Evolutionary conservation across 2,888 invertebrate genomes (phyloP), one percentile per base, ranked within the genome.

Genomic region (Timema podura): DNA sequence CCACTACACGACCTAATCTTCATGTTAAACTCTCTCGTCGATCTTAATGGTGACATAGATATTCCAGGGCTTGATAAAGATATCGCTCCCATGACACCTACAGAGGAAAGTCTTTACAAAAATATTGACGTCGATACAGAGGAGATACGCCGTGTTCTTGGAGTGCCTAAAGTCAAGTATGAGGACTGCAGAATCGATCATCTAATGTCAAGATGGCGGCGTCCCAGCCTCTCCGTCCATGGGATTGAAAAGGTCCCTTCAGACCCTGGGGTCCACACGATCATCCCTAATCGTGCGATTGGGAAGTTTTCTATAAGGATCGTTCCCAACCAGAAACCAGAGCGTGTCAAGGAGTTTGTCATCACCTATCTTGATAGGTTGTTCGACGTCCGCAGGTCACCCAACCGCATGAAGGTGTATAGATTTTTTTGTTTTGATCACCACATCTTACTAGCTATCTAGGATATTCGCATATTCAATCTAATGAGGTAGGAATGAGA

Each of bases 241-340:
- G 87, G 86, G 65, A 84, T 87, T 75, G 84, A 87, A 76, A 87
- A 87, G 16, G 86, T 86, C 0, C 87, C 87, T 78, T 80, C 81
- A 75, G 85, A 82, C 15, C 75, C 81, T 6, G 87, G 87, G 16
- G 80, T 82, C 10, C 87, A 87, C 76, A 87, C 86, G 67, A 85
- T 86, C 9, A 86, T 82, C 70, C 81, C 81, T 13, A 73, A 79
- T 45, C 78, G 83, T 77, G 86, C 87, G 8, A 82, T 80, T 71
- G 87, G 86, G 57, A 87, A 87, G 76, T 87, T 87, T 79, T 86
- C 86, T 10, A 82, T 87, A 70, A 81, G 87, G 8, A 79, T 86
- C 48, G 87, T 87, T 7, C 87, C 87, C 0, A 78, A 87, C 76
- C 84, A 85, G 80, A 77, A 78, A n/a, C 86, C 86, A 5, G 81